These are phyloP conservation scores for Mamestra brassicae DNA, from an alignment of 2,888 invertebrate genomes.

Conservation along the genomic window DNA sequence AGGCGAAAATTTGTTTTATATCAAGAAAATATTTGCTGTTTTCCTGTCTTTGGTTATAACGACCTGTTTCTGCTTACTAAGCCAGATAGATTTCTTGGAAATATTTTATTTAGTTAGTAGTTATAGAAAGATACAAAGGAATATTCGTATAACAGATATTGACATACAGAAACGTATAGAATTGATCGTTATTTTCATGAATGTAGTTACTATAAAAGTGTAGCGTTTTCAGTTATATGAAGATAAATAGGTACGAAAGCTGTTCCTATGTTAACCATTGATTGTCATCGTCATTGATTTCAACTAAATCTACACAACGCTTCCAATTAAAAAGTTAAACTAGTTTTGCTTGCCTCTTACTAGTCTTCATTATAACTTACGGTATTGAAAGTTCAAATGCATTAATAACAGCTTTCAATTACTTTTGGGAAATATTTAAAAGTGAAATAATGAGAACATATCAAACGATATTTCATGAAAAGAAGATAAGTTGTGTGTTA, in stretches of 20 bases:
- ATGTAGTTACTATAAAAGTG: too few relatives aligned
- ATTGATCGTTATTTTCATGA: too few relatives aligned
- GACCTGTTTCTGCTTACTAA: background rate
- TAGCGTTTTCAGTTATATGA: background rate
- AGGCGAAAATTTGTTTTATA: constrained; percentile 1
- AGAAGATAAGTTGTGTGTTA: too few relatives aligned
- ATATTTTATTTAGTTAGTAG: background rate
- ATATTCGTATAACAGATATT: background rate
- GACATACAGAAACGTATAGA: background rate
- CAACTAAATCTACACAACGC: background rate
- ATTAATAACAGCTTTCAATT: background rate
- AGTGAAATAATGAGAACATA: background rate
- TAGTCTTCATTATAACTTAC: background rate
- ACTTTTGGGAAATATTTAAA: too few relatives aligned
- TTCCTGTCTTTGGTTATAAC: background rate
- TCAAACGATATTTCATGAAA: too few relatives aligned
- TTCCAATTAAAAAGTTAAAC: constrained; percentile 1
- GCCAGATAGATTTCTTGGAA: background rate
- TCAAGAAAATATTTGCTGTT: constrained; percentile 7
- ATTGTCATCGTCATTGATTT: too few relatives aligned
- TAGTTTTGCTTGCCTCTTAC: background rate
- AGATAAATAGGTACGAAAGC: background rate
- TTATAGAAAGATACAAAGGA: background rate
- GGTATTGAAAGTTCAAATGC: background rate
- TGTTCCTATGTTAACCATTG: too few relatives aligned